Base-by-base conservation (phyloP, 1,140 invertebrate genomes). In the Batillaria attramentaria region DNA sequence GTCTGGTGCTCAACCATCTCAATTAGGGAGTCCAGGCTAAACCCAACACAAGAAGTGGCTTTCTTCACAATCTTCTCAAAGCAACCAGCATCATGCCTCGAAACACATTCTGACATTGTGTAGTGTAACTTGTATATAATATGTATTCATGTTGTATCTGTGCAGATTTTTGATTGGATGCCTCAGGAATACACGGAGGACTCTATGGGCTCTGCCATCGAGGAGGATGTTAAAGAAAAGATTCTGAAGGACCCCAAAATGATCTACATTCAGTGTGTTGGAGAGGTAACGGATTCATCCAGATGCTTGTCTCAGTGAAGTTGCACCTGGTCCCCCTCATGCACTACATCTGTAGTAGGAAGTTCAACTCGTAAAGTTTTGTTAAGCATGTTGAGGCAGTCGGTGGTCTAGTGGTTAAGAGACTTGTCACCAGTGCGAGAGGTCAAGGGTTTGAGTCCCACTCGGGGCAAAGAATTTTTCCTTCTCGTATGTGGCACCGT, bases 91-190 rank as follows among this genome's bases (percentile, higher is more conserved):
- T 66, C 37, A 41, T 39, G 24, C 60, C 62, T 79, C 57, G 54
- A 24, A 65, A 39, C 65, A 60, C 80, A 62, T 46, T 35, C 65
- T 66, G 33, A 33, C 10, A 33, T 42, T 54, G 35, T 50, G 41
- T 24, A n/a, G 37, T 39, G 16, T 13, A 46, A 37, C 10, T 13
- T 18, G 33, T 33, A 24, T 24, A 54, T 65, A 31, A 37, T 4
- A 31, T 37, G 24, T 35, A 28, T 10, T 42, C n/a, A 18, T 62
- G 8, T 41, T n/a, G 39, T 6, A 41, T 72, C 68, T n/a, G 79
- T 79, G 66, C 78, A 88, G 87, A 83, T 88, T 50, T 88, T 84
- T 81, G 84, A 85, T 78, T 88, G 86, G 86, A 78, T 83, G 41
- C 86, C 86, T 1, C 79, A 87, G 77, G 76, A 77, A 16, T 86